A percentile compares a stretch with the other conserved stretches of the same genome.
Evolutionary conservation across 2,888 invertebrate species (phyloP).

Genomic region (Microctonus brassicae): DNA sequence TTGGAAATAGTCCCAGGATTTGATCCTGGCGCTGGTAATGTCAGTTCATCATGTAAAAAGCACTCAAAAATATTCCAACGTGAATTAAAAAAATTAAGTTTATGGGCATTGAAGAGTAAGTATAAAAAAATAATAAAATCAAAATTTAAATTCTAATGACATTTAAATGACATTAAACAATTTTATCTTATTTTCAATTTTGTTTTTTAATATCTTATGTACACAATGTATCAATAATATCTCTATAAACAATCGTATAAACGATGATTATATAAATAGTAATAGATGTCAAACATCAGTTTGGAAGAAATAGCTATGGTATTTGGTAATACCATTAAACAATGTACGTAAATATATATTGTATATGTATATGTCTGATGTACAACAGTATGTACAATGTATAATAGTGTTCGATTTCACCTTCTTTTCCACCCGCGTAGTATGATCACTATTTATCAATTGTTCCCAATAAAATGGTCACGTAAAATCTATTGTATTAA

Average conservation of each 20-base stretch:
- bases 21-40: conserved; percentile 60
- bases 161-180: background rate
- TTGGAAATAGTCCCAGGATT: conserved; percentile 61
- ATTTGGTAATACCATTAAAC: conserved; percentile 10
- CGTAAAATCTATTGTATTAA: background rate
- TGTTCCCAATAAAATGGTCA: background rate
- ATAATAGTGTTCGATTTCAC: conserved; percentile 24
- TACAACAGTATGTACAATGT: conserved; percentile 3
- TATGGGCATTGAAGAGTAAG: conserved; percentile 68
- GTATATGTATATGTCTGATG: conserved; percentile 1
- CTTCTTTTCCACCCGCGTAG: conserved; percentile 4
- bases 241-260: background rate
- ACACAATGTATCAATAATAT: too few relatives aligned
- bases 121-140: conserved; percentile 22
- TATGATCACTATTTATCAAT: conserved; percentile 1
- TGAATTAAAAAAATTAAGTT: conserved; percentile 62
- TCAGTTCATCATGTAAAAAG: conserved; percentile 61
- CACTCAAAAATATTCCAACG: conserved; percentile 59
- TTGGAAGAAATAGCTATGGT: background rate
- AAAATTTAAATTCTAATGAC: conserved; percentile 8
- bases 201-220: too few relatives aligned
- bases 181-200: background rate
- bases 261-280: conserved; percentile 18
- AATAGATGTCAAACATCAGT: background rate
- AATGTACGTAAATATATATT: conserved; percentile 5